A percentile compares a stretch with the other conserved stretches of the same genome.
phyloP scores from a whole-genome alignment of 2,113 vertebrate species.

The Arothron firmamentum region DNA sequence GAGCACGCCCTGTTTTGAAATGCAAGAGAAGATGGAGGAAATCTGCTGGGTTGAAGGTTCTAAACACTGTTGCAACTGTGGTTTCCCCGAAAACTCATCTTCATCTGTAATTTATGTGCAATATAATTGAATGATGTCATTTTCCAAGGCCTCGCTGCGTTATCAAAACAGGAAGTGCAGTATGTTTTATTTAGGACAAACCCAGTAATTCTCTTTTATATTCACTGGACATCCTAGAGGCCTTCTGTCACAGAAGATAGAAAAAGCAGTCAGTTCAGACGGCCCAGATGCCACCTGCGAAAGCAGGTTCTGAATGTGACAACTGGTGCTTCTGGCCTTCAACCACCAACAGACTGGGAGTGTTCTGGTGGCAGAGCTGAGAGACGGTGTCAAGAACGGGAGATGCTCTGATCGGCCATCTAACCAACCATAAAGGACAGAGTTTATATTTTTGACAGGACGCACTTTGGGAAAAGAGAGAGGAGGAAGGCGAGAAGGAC shows the following conservation, averaged over 20 bases:
- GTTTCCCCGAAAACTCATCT: no score
- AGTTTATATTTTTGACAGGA: slow-evolving; percentile 45
- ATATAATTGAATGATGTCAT: no score
- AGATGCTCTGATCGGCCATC: slow-evolving; percentile 58
- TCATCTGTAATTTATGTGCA: no score
- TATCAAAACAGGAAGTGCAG: slow-evolving; percentile 3
- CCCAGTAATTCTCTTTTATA: slow-evolving; percentile 7
- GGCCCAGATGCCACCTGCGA: slow-evolving; percentile 61
- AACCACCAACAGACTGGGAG: slow-evolving; percentile 23
- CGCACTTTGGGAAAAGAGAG: slow-evolving; percentile 33
- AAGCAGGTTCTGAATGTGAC: slow-evolving; percentile 40
- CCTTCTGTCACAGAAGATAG: slow-evolving; percentile 4
- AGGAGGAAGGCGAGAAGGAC: slow-evolving; percentile 4
- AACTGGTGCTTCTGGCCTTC: slow-evolving; percentile 19
- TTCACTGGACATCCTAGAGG: slow-evolving; percentile 17
- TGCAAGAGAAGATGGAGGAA: neutral
- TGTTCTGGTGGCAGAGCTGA: slow-evolving; percentile 22
- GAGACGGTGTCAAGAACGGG: slow-evolving; percentile 28
- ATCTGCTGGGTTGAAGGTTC: no score
- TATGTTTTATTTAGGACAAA: slow-evolving; percentile 8
- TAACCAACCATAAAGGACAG: slow-evolving; percentile 64
- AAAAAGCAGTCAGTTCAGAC: slow-evolving; percentile 37
- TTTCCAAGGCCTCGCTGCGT: neutral
- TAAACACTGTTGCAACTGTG: no score
- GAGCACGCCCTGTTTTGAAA: slow-evolving; percentile 41